Evolutionary conservation across 2,113 vertebrate species (phyloP).

Genomic region (Pungitius pungitius): DNA sequence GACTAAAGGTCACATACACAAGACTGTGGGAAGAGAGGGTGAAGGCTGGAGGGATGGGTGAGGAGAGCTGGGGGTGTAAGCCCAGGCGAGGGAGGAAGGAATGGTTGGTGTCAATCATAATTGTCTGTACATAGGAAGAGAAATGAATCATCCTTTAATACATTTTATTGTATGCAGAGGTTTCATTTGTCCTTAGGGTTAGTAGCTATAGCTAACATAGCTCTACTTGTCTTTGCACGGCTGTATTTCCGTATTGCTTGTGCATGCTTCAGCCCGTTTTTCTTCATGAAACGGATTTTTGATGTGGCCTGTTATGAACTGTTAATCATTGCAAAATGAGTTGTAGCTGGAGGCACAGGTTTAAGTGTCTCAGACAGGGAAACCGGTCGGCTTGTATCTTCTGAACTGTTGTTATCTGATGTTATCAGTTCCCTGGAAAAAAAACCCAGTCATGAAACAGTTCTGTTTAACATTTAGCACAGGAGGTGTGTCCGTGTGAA

Average conservation of each 20-base stretch:
- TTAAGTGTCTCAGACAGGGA: slow-evolving; percentile 1
- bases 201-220: neutral
- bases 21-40: slow-evolving; percentile 54
- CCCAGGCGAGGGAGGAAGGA: neutral
- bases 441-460: slow-evolving; percentile 4
- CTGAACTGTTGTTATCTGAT: neutral
- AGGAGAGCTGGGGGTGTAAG: neutral
- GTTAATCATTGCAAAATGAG: neutral
- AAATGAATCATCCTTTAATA: neutral
- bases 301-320: neutral
- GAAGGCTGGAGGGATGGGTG: slow-evolving; percentile 5
- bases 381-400: neutral
- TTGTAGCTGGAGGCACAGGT: neutral
- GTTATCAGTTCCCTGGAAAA: slow-evolving; percentile 19
- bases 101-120: slow-evolving; percentile 1
- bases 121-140: neutral
- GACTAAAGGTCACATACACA: slow-evolving; percentile 54
- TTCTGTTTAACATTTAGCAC: neutral
- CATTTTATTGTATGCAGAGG: neutral
- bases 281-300: neutral
- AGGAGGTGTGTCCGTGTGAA: neutral
- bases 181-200: neutral
- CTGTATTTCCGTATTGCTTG: neutral
- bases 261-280: neutral
- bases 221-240: neutral